Evolutionary conservation across 2,888 invertebrate species (phyloP).

Genomic region (Horisme vitalbata): DNA sequence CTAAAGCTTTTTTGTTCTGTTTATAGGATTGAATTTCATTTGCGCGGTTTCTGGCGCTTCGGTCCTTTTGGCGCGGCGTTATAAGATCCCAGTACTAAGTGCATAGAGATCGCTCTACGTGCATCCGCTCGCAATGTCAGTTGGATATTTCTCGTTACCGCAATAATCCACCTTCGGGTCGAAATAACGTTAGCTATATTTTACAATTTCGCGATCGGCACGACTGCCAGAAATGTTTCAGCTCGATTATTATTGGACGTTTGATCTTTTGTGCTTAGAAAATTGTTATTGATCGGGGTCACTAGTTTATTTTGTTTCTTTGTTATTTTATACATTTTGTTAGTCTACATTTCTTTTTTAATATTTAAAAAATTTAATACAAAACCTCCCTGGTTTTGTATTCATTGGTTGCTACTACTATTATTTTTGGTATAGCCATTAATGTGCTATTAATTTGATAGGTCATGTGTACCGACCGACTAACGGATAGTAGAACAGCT

Average conservation of each 20-base stretch:
- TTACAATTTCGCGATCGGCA: conserved; percentile 56
- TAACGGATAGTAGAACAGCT: too few species aligned
- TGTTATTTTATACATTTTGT: not conserved
- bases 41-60: conserved; percentile 29
- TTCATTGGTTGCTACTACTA: too few species aligned
- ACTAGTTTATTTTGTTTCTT: not conserved
- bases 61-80: conserved; percentile 35
- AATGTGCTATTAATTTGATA: too few species aligned
- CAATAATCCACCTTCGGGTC: conserved; percentile 72
- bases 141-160: conserved; percentile 78
- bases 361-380: not conserved
- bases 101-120: conserved; percentile 76
- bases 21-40: conserved; percentile 33
- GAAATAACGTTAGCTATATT: conserved; percentile 65
- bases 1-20: conserved; percentile 32
- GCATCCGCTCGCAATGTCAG: conserved; percentile 74
- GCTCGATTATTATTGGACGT: conserved; percentile 24
- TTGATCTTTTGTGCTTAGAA: conserved; percentile 17
- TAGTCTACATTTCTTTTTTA: too few species aligned
- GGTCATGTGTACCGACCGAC: too few species aligned
- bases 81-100: conserved; percentile 62
- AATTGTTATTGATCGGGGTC: conserved; percentile 18
- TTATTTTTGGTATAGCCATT: too few species aligned
- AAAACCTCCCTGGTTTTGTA: not conserved
- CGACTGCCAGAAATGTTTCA: conserved; percentile 24